Conservation (phyloP, 2,113 vertebrate genomes). For the Rhinoderma darwinii region DNA sequence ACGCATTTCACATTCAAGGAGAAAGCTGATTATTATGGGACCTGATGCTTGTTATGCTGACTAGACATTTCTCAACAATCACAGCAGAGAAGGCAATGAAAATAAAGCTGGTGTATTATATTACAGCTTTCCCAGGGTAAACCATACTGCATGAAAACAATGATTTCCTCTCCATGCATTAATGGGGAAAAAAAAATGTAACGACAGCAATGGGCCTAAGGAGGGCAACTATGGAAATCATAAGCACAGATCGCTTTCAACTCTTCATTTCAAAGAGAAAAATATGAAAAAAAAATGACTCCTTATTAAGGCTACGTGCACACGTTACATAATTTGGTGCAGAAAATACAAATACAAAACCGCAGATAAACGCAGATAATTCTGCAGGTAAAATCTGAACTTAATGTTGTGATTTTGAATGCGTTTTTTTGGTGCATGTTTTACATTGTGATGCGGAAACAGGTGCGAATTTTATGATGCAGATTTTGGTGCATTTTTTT, state of each 20-base stretch:
- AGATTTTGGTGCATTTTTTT: too few relatives aligned
- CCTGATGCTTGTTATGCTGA: constrained; percentile 30
- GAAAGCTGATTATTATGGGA: constrained; percentile 9
- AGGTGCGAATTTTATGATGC: too few relatives aligned
- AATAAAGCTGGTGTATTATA: background rate
- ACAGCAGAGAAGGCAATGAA: constrained; percentile 11
- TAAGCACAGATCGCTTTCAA: background rate
- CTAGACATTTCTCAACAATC: constrained; percentile 37
- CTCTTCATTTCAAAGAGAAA: background rate
- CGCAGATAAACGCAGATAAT: too few relatives aligned
- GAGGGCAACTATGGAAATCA: background rate
- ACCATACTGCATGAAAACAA: background rate
- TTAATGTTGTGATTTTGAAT: too few relatives aligned
- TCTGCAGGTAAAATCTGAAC: too few relatives aligned
- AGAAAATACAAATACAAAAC: too few relatives aligned
- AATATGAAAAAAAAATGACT: background rate
- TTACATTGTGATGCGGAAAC: too few relatives aligned
- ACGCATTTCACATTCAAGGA: constrained; percentile 28
- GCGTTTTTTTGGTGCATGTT: too few relatives aligned
- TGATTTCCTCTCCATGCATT: background rate
- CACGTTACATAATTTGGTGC: too few relatives aligned
- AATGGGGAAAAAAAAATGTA: background rate
- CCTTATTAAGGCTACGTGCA: too few relatives aligned
- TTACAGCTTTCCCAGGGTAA: constrained; percentile 33
- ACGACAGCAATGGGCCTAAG: background rate